phyloP scores from a whole-genome alignment of 2,797 vertebrate genomes.

The Cottoperca gobio region DNA sequence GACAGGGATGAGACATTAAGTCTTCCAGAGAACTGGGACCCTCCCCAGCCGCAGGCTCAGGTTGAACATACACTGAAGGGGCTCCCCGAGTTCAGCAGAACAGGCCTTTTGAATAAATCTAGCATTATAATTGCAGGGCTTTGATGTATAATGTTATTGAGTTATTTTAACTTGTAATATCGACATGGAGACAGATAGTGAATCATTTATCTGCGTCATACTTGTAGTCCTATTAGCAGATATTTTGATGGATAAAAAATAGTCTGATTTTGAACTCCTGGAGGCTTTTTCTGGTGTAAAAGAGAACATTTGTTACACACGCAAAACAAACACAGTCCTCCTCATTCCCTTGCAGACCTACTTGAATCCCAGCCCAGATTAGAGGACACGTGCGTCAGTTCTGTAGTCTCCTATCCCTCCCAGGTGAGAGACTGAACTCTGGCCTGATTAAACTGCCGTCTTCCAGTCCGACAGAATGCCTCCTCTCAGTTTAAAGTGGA shows the following conservation, averaged over 20 bases:
- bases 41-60: too few relatives aligned
- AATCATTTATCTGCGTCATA: not conserved
- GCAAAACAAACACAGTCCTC: not conserved
- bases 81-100: too few relatives aligned
- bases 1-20: too few relatives aligned
- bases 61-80: too few relatives aligned
- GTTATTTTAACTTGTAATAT: not conserved
- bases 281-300: not conserved
- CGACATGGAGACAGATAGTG: not conserved
- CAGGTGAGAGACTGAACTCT: conserved; percentile 14
- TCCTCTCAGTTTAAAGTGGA: not conserved
- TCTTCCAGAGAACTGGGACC: too few relatives aligned
- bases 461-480: not conserved
- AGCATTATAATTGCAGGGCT: not conserved
- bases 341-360: not conserved
- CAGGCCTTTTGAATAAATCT: too few relatives aligned
- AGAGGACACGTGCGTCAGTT: not conserved
- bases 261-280: not conserved
- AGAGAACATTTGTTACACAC: not conserved
- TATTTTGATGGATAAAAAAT: not conserved
- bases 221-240: too few relatives aligned
- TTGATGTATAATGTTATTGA: not conserved
- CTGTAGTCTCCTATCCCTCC: not conserved
- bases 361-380: conserved; percentile 15
- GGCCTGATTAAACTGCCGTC: conserved; percentile 8